Evolutionary conservation across 1,140 invertebrate species (phyloP).

Genomic region (Palaemon carinicauda): DNA sequence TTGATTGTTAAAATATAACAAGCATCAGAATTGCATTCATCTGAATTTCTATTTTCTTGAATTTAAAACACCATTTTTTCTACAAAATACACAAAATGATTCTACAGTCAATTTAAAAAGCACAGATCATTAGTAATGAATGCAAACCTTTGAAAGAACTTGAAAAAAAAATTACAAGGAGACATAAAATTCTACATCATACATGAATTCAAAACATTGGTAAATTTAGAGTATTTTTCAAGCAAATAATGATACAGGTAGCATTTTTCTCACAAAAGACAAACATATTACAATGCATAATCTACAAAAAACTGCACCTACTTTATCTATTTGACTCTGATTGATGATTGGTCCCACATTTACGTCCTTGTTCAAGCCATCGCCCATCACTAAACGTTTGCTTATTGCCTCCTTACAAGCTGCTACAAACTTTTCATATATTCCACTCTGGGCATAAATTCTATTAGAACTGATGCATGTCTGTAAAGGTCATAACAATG

Average conservation of each 20-base stretch:
- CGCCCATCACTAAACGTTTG: conserved; percentile 79
- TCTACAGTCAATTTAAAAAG: too few relatives aligned
- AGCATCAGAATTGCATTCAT: background rate
- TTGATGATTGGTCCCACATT: conserved; percentile 95
- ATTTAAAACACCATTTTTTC: background rate
- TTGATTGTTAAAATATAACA: background rate
- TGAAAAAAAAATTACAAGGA: too few relatives aligned
- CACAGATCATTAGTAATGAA: too few relatives aligned
- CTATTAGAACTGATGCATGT: conserved; percentile 96
- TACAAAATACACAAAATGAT: too few relatives aligned
- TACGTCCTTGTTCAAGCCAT: conserved; percentile 76
- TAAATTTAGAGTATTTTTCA: too few relatives aligned
- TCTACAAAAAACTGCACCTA: conserved; percentile 63
- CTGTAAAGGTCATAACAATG: conserved; percentile 67
- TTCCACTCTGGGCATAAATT: conserved; percentile 85
- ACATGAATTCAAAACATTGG: too few relatives aligned
- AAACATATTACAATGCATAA: background rate
- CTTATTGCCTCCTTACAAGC: conserved; percentile 76
- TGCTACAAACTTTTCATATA: conserved; percentile 86
- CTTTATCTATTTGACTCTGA: conserved; percentile 83
- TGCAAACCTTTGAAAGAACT: too few relatives aligned
- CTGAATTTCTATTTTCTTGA: too few relatives aligned
- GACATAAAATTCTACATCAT: too few relatives aligned
- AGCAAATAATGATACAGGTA: too few relatives aligned
- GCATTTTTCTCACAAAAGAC: too few relatives aligned